Evolutionary conservation across 2,888 invertebrate species (phyloP), one percentile per base, ranked within the genome.

Genomic region (Ophioninae sp.): DNA sequence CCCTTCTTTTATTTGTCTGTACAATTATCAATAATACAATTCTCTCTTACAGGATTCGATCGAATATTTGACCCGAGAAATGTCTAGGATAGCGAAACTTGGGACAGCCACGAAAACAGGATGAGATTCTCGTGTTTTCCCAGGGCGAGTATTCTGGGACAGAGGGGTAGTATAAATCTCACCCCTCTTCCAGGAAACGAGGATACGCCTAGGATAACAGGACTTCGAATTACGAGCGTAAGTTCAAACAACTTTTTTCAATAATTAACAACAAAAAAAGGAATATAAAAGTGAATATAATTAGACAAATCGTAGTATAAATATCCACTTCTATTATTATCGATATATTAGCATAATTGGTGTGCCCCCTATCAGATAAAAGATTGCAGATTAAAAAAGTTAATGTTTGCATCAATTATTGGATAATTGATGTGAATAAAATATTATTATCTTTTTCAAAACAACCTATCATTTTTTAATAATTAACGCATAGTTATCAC

Each of bases 81-180:
- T 83, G 83, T 65, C 74, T 64, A 37, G 58, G 65, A n/a, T 30
- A 39, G 65, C 59, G 58, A 69, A 81, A 39, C 44, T 41, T 30
- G 73, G 17, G 61, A 37, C 17, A 77, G 10, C 44, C 59, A 64
- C 77, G 61, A 83, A 83, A 86, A 77, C 85, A 87, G 69, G 84
- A 92, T 92, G 91, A 92, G 89, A 87, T 92, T 92, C 85, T 90
- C 91, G 86, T 91, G 92, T 82, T 91, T 92, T 72, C 92, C 91
- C 30, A 90, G 88, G 71, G 88, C 90, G 10, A 91, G 86, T 83
- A 90, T 92, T 85, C 87, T 91, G 86, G 90, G 91, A 59, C 91
- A 91, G 86, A 89, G 90, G 85, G 91, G 92, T 39, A 92, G 91
- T 67, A 89, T 92, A 58, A 91, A 91, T 85, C 87, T 92, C 51